Conservation (phyloP, 2,797 vertebrate genomes). For the Trachops cirrhosus region DNA sequence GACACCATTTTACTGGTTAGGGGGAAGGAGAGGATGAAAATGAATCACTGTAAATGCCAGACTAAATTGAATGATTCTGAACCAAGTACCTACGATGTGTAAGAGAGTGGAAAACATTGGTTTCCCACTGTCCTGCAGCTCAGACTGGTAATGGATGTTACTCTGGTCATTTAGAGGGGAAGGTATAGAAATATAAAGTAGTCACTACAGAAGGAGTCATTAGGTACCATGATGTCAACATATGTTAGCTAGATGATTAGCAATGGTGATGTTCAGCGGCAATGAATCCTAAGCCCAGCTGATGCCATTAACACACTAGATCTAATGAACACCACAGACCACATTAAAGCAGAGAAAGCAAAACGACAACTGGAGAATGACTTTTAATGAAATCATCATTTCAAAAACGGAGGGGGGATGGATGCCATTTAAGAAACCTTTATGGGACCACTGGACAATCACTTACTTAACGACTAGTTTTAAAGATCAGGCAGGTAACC, state of each 20-base stretch:
- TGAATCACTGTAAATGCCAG: background rate
- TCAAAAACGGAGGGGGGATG: background rate
- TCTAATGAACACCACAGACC: conserved; percentile 61
- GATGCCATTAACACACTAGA: conserved; percentile 51
- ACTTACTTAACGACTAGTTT: background rate
- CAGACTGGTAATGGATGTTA: conserved; percentile 35
- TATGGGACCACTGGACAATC: background rate
- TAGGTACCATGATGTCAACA: background rate
- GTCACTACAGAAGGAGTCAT: background rate
- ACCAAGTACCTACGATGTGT: background rate
- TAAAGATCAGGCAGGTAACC: background rate
- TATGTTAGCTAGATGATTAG: conserved; percentile 64
- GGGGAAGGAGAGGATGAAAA: background rate
- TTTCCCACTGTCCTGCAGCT: background rate
- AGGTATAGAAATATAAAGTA: conserved; percentile 42
- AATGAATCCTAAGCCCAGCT: conserved; percentile 64
- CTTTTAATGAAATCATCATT: conserved; percentile 72
- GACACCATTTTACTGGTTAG: background rate
- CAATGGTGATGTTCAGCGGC: conserved; percentile 43
- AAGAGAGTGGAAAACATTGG: conserved; percentile 21
- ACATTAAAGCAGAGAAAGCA: conserved; percentile 20
- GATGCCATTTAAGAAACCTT: conserved; percentile 20
- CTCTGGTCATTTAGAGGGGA: conserved; percentile 27
- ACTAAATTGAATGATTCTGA: conserved; percentile 31
- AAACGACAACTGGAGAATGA: conserved; percentile 53